Percentiles rank a stretch among this genome's conserved stretches.
Conservation (phyloP, 2,888 invertebrate species). For the Hypena proboscidalis region DNA sequence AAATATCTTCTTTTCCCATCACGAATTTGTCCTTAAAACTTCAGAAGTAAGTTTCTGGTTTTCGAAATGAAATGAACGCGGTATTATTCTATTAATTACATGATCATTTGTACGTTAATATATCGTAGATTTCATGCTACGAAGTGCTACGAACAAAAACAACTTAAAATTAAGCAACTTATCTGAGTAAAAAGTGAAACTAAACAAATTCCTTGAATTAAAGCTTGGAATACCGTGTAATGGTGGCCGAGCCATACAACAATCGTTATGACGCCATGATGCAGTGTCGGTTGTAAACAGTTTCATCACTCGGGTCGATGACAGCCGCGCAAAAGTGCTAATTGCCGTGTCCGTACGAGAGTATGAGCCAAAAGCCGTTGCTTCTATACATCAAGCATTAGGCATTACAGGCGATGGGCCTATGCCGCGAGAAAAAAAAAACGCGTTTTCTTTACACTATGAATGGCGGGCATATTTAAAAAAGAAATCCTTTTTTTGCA, state of each 20-base stretch:
- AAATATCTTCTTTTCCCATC: no score
- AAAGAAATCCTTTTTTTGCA: conserved; percentile 11
- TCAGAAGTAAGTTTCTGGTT: no score
- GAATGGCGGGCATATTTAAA: conserved; percentile 1
- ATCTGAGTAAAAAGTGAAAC: no score
- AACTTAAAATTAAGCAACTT: no score
- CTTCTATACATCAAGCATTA: conserved; percentile 17
- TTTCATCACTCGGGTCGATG: conserved; percentile 57
- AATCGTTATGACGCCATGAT: conserved; percentile 13
- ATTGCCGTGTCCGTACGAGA: conserved; percentile 60
- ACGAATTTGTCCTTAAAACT: no score
- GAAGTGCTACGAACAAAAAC: no score
- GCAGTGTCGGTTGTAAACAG: conserved; percentile 31
- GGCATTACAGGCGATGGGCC: conserved; percentile 5
- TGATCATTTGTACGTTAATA: no score
- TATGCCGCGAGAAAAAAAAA: not conserved
- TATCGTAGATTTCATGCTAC: no score
- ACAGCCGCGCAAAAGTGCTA: conserved; percentile 74
- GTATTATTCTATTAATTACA: no score
- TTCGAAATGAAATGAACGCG: no score
- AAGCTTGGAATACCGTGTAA: not conserved
- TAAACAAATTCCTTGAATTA: not conserved
- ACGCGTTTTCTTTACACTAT: not conserved
- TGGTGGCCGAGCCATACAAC: not conserved
- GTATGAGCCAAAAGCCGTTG: conserved; percentile 51